Conservation (phyloP, 2,888 invertebrate genomes). For the Acanthosepion lycidas region DNA sequence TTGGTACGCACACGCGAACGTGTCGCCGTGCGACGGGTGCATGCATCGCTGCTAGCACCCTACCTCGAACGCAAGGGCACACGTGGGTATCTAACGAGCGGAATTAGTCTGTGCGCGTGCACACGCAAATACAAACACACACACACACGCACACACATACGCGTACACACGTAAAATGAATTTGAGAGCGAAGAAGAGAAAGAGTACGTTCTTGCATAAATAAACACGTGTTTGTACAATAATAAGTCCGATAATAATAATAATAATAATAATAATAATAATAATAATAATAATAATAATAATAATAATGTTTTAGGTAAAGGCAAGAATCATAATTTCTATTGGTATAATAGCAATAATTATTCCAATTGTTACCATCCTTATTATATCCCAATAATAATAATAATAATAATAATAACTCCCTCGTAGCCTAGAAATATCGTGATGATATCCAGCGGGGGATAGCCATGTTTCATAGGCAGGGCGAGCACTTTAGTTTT, state of each 20-base stretch:
- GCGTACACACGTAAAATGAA: neutral
- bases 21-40: neutral
- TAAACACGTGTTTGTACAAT: neutral
- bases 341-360: neutral
- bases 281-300: slow-evolving; percentile 1
- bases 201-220: too few species aligned
- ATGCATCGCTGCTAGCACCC: neutral
- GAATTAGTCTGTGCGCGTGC: too few species aligned
- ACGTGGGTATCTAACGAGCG: neutral
- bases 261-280: too few species aligned
- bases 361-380: neutral
- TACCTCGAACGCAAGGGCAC: neutral
- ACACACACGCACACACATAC: neutral
- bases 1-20: neutral
- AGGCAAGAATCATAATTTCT: too few species aligned
- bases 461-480: too few species aligned
- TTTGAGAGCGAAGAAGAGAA: neutral
- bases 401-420: too few species aligned
- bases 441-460: too few species aligned
- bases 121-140: neutral
- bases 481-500: too few species aligned
- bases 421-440: too few species aligned
- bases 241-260: neutral
- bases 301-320: neutral
- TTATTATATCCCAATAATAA: neutral